Percentiles rank a stretch among this genome's conserved stretches.
phyloP scores from a whole-genome alignment of 1,140 invertebrate species.

The Zaprionus capensis region DNA sequence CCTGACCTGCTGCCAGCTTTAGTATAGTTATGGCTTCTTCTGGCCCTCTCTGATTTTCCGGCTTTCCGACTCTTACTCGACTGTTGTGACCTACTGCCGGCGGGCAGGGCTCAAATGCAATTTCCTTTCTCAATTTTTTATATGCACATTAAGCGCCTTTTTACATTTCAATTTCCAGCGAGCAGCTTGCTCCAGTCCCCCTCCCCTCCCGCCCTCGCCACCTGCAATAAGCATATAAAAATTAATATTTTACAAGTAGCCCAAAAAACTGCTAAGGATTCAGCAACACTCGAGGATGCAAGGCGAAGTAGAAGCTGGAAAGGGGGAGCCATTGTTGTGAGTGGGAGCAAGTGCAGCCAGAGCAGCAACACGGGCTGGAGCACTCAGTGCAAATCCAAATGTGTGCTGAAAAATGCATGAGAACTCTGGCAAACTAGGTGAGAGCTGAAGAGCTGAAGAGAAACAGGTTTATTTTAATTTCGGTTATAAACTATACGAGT shows the following conservation, averaged over 20 bases:
- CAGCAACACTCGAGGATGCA: constrained; percentile 1
- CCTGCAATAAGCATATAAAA: constrained; percentile 72
- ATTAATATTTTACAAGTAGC: constrained; percentile 78
- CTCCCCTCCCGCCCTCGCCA: constrained; percentile 22
- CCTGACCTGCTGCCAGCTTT: constrained; percentile 43
- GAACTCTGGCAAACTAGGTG: constrained; percentile 69
- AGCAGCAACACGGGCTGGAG: constrained; percentile 5
- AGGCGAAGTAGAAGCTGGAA: not conserved
- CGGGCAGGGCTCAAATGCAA: constrained; percentile 64
- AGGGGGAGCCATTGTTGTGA: constrained; percentile 55
- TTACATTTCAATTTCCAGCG: constrained; percentile 76
- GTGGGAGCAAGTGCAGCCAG: constrained; percentile 9
- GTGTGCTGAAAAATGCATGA: constrained; percentile 74
- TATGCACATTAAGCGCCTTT: constrained; percentile 78
- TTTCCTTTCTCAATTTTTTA: constrained; percentile 78
- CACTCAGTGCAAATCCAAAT: constrained; percentile 59
- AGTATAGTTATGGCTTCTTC: not conserved
- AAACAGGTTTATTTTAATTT: constrained; percentile 66
- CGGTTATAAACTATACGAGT: constrained; percentile 56
- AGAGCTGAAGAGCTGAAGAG: constrained; percentile 42
- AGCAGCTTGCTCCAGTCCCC: constrained; percentile 38
- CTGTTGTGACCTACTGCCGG: constrained; percentile 35
- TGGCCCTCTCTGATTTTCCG: constrained; percentile 9
- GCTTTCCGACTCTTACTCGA: not conserved
- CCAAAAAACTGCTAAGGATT: constrained; percentile 43